Percentiles rank a stretch among this genome's conserved stretches.
These are phyloP conservation scores for Temnothorax longispinosus DNA, from an alignment of 1,140 invertebrate species.

Conservation along the genomic window DNA sequence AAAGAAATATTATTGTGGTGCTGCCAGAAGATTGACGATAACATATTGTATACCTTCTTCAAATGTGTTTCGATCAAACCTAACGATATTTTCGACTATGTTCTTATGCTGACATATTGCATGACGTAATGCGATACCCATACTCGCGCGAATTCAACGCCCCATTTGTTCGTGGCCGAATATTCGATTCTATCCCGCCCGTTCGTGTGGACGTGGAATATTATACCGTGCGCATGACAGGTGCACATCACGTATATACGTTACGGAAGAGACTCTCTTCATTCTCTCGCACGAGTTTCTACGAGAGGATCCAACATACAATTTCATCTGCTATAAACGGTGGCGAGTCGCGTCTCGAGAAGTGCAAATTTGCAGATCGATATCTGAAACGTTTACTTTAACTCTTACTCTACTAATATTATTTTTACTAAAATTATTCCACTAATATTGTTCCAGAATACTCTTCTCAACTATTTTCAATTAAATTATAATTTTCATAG, in stretches of 20 bases:
- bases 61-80: neutral
- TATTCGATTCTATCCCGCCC: constrained; percentile 7
- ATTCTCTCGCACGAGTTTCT: constrained; percentile 58
- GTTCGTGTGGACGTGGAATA: constrained; percentile 12
- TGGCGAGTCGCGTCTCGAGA: constrained; percentile 2
- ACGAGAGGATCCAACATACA: constrained; percentile 31
- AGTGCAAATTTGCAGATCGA: constrained; percentile 26
- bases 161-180: constrained; percentile 22
- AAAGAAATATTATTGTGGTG: neutral
- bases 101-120: neutral
- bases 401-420: neutral
- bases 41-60: neutral
- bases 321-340: constrained; percentile 64
- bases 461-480: neutral
- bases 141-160: neutral
- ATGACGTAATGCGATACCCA: constrained; percentile 18
- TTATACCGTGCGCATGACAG: constrained; percentile 64
- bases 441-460: neutral
- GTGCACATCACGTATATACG: constrained; percentile 56
- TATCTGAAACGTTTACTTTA: neutral
- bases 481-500: neutral
- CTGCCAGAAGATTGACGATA: constrained; percentile 17
- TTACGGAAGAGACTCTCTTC: constrained; percentile 43
- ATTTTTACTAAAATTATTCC: neutral
- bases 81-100: neutral